Base-by-base conservation (phyloP, 2,888 invertebrate species). In the Harpagoxenus sublaevis region DNA sequence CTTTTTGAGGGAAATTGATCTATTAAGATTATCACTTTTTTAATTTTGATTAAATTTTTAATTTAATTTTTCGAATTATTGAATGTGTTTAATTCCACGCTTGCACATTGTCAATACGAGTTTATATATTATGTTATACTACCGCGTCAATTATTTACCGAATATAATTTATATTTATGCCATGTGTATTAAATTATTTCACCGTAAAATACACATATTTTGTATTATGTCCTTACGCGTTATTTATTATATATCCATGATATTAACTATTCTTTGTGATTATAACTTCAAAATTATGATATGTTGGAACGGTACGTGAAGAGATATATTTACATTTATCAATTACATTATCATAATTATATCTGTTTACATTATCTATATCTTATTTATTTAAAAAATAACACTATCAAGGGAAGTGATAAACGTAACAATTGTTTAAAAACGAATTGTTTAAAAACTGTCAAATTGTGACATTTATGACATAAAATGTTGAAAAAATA, bases 261-360 rank as follows among this genome's bases (percentile, higher is more conserved):
- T 68, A 68, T 78, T 35, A 23, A 78, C 23, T 65, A 39, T 51
- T 53, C 39, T 65, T 77, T 53, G 35, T 77, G 53, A 55, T 66
- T 66, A 66, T 9, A 77, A 39, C 12, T 35, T 51, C 18, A 65
- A 31, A 42, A 68, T 57, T 45, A 79, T 57, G 28, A n/a, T 28
- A 28, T 42, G 39, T 78, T 28, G n/a, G 6, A 55, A 77, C 39
- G 8, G 3, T 48, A 57, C n/a, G 10, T 45, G 12, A 31, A 35
- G 8, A 66, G 10, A 10, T 51, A 18, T 51, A 23, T 63, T 15
- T n/a, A 39, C 35, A 45, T 66, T 57, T 35, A 79, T 79, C 57
- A 42, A 57, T 53, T 63, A 6, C 4, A 35, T 63, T 77, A n/a
- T 63, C 8, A 4, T 28, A 12, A 53, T 66, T 45, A 66, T 31